Evolutionary conservation across 2,797 vertebrate species (phyloP), one percentile per base, ranked within the genome.

Genomic region (Malurus leucopterus): DNA sequence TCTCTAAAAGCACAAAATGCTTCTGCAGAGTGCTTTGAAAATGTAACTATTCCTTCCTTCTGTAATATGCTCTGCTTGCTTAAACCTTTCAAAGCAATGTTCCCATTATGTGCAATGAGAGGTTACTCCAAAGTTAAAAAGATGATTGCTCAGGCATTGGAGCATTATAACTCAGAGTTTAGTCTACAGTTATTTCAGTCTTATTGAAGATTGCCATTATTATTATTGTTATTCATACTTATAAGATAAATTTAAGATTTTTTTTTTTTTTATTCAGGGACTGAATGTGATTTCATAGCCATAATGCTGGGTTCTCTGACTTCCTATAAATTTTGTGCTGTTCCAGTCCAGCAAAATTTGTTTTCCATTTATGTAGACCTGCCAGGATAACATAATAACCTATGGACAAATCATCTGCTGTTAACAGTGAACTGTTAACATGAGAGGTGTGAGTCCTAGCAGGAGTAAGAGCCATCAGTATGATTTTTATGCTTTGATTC

Each of bases 71-170:
- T 89, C 57, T 55, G 76, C 78, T 88, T 95, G 59, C 87, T 95
- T 96, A 94, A 94, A 94, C 9, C 71, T 95, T 93, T 93, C 88
- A 93, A 94, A 85, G 51, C 15, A 73, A 32, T 73, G 58, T 79
- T 94, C 63, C 69, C 17, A 49, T 88, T 88, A 84, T 69, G 49
- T 54, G 15, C 40, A 73, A 7, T 59, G 24, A 72, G 55, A 85
- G 41, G 63, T 84, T 86, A 84, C 41, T 34, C 54, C 64, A 47
- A 85, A 86, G 49, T 71, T 12, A 34, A 85, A 43, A 74, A 40
- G 49, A n/a, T 55, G 73, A 78, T 53, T 85, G 77, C 26, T 80
- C 67, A 91, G 38, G n/a, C 36, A 86, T 19, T 59, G 23, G 2
- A 47, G 15, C 5, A 36, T 65, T 74, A 1, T 29, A 84, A 68